phyloP scores from a whole-genome alignment of 2,888 invertebrate species.

The Scaptomyza cyrtandrae region DNA sequence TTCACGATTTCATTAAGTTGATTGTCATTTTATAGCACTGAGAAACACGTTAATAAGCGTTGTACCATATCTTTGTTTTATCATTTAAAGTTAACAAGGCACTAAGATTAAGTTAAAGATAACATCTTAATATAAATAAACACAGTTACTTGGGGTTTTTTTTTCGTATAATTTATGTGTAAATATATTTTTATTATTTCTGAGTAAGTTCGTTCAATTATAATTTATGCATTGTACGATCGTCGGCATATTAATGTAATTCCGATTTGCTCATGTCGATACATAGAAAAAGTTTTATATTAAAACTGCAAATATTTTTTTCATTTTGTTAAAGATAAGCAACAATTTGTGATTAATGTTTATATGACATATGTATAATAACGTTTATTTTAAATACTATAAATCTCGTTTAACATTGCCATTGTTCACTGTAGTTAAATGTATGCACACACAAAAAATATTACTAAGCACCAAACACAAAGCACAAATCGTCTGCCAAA shows the following conservation, averaged over 20 bases:
- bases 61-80: slow-evolving; percentile 12
- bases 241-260: slow-evolving; percentile 17
- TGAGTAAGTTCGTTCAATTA: background rate
- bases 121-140: background rate
- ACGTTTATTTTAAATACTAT: background rate
- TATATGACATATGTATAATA: background rate
- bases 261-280: too few species aligned
- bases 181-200: slow-evolving; percentile 3
- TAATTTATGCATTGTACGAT: slow-evolving; percentile 6
- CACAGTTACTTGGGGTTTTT: background rate
- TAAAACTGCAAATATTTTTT: too few species aligned
- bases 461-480: slow-evolving; percentile 29
- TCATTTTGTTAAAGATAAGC: slow-evolving; percentile 8
- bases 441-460: slow-evolving; percentile 19
- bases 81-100: slow-evolving; percentile 6
- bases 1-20: slow-evolving; percentile 29
- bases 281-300: too few species aligned
- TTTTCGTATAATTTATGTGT: background rate
- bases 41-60: slow-evolving; percentile 19
- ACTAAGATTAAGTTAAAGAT: slow-evolving; percentile 16
- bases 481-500: slow-evolving; percentile 38
- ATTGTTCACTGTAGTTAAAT: slow-evolving; percentile 14
- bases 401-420: background rate
- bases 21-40: slow-evolving; percentile 28
- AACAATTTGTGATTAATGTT: slow-evolving; percentile 5